Percentiles rank a stretch among this genome's conserved stretches.
Evolutionary conservation across 1,140 invertebrate species (phyloP).

Genomic region (Drosophila arizonae): DNA sequence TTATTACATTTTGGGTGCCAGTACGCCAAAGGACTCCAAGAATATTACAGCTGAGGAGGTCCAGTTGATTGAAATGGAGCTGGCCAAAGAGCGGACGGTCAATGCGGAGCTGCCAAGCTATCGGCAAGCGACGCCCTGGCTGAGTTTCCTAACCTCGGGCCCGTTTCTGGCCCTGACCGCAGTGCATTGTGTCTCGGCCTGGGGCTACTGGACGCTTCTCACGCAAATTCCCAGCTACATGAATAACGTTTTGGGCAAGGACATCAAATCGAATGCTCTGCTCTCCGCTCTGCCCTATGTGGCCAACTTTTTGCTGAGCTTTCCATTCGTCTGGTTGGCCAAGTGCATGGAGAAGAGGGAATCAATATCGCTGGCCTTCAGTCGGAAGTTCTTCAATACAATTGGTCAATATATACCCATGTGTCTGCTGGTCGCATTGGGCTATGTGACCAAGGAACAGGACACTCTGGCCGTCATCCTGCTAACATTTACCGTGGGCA

Average conservation of each 20-base stretch:
- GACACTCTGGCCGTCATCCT: conserved; percentile 83
- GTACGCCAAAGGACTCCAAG: conserved; percentile 86
- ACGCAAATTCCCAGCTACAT: conserved; percentile 96
- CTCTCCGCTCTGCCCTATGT: conserved; percentile 91
- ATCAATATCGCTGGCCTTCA: conserved; percentile 20
- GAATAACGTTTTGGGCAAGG: conserved; percentile 89
- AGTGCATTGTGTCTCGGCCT: conserved; percentile 87
- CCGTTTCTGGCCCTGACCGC: conserved; percentile 90
- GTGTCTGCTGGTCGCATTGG: conserved; percentile 84
- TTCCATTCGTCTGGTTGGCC: conserved; percentile 65
- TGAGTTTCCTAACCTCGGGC: conserved; percentile 87
- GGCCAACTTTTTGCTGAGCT: conserved; percentile 87
- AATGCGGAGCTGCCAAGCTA: conserved; percentile 10
- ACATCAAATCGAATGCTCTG: conserved; percentile 89
- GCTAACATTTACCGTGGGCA: conserved; percentile 50
- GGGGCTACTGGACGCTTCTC: conserved; percentile 95
- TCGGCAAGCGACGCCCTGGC: conserved; percentile 86
- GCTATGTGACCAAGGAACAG: conserved; percentile 40
- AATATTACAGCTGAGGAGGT: conserved; percentile 83
- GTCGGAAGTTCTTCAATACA: conserved; percentile 87
- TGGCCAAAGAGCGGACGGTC: conserved; percentile 8
- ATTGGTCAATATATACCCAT: conserved; percentile 85
- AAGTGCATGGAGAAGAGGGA: conserved; percentile 15
- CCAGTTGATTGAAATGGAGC: conserved; percentile 35
- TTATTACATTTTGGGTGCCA: conserved; percentile 84